A percentile compares a stretch with the other conserved stretches of the same genome.
phyloP scores from a whole-genome alignment of 2,113 vertebrate species.

The Percina caprodes region DNA sequence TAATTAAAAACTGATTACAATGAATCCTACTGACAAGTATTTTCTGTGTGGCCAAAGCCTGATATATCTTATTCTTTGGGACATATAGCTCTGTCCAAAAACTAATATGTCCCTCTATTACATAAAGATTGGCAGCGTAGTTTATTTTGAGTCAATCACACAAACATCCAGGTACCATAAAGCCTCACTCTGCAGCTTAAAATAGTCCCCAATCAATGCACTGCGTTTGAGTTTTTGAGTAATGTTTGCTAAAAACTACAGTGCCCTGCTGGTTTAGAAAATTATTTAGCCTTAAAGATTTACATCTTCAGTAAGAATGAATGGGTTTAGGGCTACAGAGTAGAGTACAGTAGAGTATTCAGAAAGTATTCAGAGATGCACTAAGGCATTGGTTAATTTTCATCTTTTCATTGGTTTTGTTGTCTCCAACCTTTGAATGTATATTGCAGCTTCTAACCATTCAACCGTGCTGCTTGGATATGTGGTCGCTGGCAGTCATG shows the following conservation, averaged over 20 bases:
- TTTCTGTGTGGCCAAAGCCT: neutral
- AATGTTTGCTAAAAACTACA: neutral
- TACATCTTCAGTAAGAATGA: neutral
- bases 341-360: neutral
- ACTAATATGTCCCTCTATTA: neutral
- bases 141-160: neutral
- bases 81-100: neutral
- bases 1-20: neutral
- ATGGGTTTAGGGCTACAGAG: neutral
- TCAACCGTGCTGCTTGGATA: constrained; percentile 33
- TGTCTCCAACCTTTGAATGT: neutral
- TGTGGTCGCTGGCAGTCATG: constrained; percentile 27
- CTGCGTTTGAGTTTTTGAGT: no score
- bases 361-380: neutral
- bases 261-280: neutral
- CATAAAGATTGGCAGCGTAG: neutral
- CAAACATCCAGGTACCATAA: neutral
- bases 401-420: neutral
- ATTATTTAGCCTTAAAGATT: neutral
- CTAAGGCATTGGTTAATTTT: neutral
- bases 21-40: neutral
- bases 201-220: neutral
- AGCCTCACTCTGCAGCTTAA: neutral
- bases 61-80: neutral
- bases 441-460: constrained; percentile 21